Conservation (phyloP, 2,797 vertebrate species). For the Nannoperca obscura region DNA sequence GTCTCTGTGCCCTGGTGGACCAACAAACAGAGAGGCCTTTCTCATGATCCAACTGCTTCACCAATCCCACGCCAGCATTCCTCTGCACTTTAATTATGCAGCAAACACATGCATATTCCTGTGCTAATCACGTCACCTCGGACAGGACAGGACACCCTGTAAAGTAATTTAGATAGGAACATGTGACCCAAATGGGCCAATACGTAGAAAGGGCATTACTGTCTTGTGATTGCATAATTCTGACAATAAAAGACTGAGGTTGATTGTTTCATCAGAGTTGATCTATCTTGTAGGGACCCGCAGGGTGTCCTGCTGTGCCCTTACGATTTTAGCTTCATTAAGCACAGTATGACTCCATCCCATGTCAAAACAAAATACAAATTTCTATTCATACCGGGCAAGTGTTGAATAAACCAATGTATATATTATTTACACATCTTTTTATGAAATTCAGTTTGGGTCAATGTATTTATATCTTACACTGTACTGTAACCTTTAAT, state of each 20-base stretch:
- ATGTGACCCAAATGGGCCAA: constrained; percentile 38
- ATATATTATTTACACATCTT: not conserved
- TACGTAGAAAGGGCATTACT: constrained; percentile 31
- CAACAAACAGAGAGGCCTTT: constrained; percentile 85
- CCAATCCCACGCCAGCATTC: constrained; percentile 78
- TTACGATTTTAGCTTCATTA: constrained; percentile 14
- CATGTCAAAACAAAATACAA: constrained; percentile 28
- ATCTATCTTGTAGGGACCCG: constrained; percentile 16
- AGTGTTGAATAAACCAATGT: not conserved
- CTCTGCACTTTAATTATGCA: constrained; percentile 73
- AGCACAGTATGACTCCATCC: constrained; percentile 31
- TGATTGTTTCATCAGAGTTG: constrained; percentile 39
- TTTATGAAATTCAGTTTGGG: not conserved
- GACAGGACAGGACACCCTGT: constrained; percentile 22
- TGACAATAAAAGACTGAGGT: constrained; percentile 39
- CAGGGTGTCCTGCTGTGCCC: constrained; percentile 24
- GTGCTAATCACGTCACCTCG: constrained; percentile 68
- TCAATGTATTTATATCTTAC: not conserved
- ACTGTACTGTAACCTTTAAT: not conserved
- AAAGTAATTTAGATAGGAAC: constrained; percentile 59
- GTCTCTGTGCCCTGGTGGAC: constrained; percentile 77
- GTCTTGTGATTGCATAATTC: constrained; percentile 47
- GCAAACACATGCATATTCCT: constrained; percentile 73
- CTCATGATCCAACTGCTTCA: constrained; percentile 70
- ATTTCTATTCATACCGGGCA: not conserved